These are phyloP conservation scores for Zygogramma bicolorata DNA, from an alignment of 2,888 invertebrate genomes.

Conservation along the genomic window DNA sequence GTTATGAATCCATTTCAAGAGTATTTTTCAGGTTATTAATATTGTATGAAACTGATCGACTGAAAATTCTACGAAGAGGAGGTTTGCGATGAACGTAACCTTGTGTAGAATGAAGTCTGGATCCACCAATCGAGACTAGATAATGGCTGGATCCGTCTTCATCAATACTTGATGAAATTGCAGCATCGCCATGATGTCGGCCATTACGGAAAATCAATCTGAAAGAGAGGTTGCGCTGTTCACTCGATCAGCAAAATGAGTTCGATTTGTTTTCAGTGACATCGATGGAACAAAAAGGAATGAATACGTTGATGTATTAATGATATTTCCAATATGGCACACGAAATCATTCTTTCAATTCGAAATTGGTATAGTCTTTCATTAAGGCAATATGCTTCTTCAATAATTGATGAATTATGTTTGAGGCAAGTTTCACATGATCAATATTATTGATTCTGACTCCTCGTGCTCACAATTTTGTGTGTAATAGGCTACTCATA, in stretches of 20 bases:
- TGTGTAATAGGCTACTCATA: no score
- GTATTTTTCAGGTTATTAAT: neutral
- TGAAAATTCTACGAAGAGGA: neutral
- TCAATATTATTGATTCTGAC: no score
- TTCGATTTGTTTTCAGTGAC: neutral
- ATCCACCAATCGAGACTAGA: conserved; percentile 9
- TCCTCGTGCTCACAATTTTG: no score
- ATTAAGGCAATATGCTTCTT: no score
- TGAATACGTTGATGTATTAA: neutral
- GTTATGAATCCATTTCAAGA: neutral
- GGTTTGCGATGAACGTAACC: neutral
- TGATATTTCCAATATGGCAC: no score
- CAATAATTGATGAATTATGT: no score
- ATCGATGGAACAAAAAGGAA: neutral
- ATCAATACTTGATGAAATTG: conserved; percentile 23
- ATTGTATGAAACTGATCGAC: neutral
- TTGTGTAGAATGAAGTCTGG: neutral
- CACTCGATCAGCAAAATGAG: neutral
- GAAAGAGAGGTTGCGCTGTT: conserved; percentile 1
- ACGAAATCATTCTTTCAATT: no score
- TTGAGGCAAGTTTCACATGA: no score
- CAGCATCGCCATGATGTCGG: conserved; percentile 8
- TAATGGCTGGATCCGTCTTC: conserved; percentile 19
- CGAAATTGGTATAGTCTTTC: no score
- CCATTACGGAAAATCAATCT: conserved; percentile 7